Percentiles rank a stretch among this genome's conserved stretches.
Conservation (phyloP, 2,113 vertebrate species). For the Notarius quadriscutis region DNA sequence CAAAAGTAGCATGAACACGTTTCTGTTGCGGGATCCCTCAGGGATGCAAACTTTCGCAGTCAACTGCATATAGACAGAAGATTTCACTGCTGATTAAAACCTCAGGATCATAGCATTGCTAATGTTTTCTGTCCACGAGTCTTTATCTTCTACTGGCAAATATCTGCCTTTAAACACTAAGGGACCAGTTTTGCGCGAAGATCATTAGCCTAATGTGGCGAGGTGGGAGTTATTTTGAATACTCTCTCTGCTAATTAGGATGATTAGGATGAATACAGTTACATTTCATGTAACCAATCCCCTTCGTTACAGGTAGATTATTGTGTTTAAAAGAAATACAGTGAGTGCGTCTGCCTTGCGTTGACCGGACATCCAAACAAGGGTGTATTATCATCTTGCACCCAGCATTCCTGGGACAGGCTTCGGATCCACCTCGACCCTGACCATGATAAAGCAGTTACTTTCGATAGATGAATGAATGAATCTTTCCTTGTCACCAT, state of each 20-base stretch:
- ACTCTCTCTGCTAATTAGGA: background rate
- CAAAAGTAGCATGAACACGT: background rate
- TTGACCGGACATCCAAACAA: background rate
- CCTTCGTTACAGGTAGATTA: background rate
- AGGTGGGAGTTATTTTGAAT: background rate
- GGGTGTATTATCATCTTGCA: background rate
- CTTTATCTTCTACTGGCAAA: background rate
- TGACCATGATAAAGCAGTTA: background rate
- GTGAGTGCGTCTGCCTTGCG: background rate
- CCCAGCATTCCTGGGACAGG: background rate
- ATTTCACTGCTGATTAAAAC: constrained; percentile 2
- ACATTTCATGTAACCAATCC: background rate
- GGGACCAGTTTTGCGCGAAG: background rate
- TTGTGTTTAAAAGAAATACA: background rate
- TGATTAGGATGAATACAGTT: background rate
- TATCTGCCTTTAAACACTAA: background rate
- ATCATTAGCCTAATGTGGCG: background rate
- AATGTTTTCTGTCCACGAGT: background rate
- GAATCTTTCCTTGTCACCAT: background rate
- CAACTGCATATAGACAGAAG: background rate
- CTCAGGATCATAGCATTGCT: background rate
- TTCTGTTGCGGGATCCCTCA: background rate
- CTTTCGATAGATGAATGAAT: background rate
- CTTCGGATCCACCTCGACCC: background rate
- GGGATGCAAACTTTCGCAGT: background rate